Evolutionary conservation across 2,888 invertebrate species (phyloP), one percentile per base, ranked within the genome.

Genomic region (Aproaerema taeniolella): DNA sequence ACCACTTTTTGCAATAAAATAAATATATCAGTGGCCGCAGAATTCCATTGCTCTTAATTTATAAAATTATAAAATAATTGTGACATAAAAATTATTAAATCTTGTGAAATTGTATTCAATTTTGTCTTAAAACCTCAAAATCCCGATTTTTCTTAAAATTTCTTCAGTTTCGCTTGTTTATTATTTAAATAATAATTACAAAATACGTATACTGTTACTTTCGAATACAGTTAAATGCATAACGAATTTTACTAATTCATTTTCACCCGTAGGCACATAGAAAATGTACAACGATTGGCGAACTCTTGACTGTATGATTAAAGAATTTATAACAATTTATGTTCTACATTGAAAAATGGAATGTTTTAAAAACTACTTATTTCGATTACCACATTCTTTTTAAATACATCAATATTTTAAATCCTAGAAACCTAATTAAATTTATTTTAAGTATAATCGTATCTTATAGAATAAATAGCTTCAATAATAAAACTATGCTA

Each of bases 391-490:
- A 50, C 50, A 46, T 46, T 39, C 41, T 44, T 39, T 45, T 47
- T 62, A 58, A 62, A 64, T 67, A 75, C 72, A 71, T 58, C 67
- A 60, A 72, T 61, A 50, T 56, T 61, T 63, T 53, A 53, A 49
- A 43, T 49, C 44, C 52, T 36, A 33, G 52, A 55, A 61, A 63
- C n/a, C 5, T 53, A 50, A 41, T 49, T 50, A 62, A 68, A 53
- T 49, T 62, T 71, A 72, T 65, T 63, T 68, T 60, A 66, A n/a
- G n/a, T n/a, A 64, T 61, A 55, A 55, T 65, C 29, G 29, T 41
- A 64, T 61, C 80, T 80, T n/a, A n/a, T 81, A 80, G 44, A 45
- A 77, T 79, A 82, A 80, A 81, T 82, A 83, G 57, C 73, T 81
- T 79, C 39, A 50, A 45, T 53, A 54, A 20, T 41, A 37, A 15